Evolutionary conservation across 2,888 invertebrate species (phyloP), one percentile per base, ranked within the genome.

Genomic region (Chloroclystis v-ata): DNA sequence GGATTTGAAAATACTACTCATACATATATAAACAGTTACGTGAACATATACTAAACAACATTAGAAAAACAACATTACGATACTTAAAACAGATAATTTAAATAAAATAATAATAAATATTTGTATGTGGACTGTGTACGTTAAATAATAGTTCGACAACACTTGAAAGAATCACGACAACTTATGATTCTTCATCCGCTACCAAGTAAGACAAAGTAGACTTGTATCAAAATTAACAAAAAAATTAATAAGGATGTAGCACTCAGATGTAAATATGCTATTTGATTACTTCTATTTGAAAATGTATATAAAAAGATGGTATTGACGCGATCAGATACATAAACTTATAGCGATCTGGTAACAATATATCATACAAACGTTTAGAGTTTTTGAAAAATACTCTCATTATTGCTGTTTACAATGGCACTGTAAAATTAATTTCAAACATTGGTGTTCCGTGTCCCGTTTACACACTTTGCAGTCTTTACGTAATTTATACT

Each of bases 401-500:
- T 30, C 12, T 37, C 13, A 28, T 6, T 39, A 43, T 30, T 29
- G 28, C 28, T 44, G 37, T 37, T 41, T 45, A 28, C 20, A 45
- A 49, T 49, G 49, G 49, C 49, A 49, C 49, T 42, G 40, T 39
- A 32, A 32, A 37, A 30, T 24, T n/a, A 45, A 45, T 32, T 40
- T 29, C 28, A 49, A 49, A 57, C 37, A 25, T 45, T 33, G 43
- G 11, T 49, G 41, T 52, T 43, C 45, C 29, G 40, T 48, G 37
- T 33, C 49, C 47, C 46, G 48, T 52, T 49, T 13, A 32, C 47
- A 50, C 55, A n/a, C n/a, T n/a, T 57, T 57, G 58, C 68, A 67
- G 67, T 65, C 65, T 63, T 65, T n/a, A n/a, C n/a, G n/a, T n/a
- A n/a, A n/a, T n/a, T n/a, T 52, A 53, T 41, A 45, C 48, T 54